Conservation (phyloP, 1,140 invertebrate species). For the Bombus sylvicola region DNA sequence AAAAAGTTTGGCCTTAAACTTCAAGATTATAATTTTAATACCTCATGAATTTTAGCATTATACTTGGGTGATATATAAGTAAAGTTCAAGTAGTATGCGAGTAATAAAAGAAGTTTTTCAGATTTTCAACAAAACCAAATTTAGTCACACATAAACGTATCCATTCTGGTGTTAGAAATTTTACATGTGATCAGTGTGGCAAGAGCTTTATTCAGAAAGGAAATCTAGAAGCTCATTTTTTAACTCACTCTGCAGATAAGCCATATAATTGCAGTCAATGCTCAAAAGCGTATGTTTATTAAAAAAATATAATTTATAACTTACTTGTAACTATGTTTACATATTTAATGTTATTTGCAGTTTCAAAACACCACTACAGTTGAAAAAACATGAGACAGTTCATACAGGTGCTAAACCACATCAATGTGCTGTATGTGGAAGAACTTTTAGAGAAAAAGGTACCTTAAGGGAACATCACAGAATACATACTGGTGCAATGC, state of each 20-base stretch:
- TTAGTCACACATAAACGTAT: constrained; percentile 85
- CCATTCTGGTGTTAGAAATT: constrained; percentile 83
- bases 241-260: constrained; percentile 84
- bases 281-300: constrained; percentile 77
- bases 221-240: constrained; percentile 84
- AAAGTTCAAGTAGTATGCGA: background rate
- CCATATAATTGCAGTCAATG: constrained; percentile 79
- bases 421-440: constrained; percentile 89
- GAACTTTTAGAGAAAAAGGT: constrained; percentile 87
- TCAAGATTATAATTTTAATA: background rate
- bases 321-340: background rate
- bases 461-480: constrained; percentile 85
- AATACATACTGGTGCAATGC: constrained; percentile 94
- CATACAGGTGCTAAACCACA: constrained; percentile 89
- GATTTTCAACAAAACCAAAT: constrained; percentile 84
- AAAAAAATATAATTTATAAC: constrained; percentile 18
- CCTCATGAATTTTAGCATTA: background rate
- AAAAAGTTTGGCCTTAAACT: background rate
- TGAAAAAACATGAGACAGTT: constrained; percentile 85
- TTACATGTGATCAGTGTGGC: constrained; percentile 85
- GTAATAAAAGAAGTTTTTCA: constrained; percentile 49
- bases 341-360: constrained; percentile 70
- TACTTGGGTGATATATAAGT: background rate
- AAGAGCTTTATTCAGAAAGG: constrained; percentile 86
- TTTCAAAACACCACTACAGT: constrained; percentile 84